Evolutionary conservation across 1,140 invertebrate species (phyloP).

Genomic region (Plectrocnemia conspersa): DNA sequence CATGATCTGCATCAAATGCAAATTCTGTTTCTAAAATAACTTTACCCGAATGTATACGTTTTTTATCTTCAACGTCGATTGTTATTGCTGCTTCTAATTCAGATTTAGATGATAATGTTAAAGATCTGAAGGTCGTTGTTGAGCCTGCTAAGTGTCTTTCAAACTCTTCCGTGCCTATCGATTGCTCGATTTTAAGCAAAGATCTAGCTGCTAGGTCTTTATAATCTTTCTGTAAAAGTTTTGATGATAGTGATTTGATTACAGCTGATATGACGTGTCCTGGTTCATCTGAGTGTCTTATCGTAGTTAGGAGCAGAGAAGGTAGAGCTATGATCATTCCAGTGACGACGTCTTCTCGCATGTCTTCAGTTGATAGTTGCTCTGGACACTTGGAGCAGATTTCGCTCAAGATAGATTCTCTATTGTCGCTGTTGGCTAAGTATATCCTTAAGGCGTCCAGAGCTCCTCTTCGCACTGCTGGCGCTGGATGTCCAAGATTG

Average conservation of each 20-base stretch:
- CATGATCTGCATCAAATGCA: conserved; percentile 68
- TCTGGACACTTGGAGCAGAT: conserved; percentile 63
- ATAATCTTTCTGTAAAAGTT: conserved; percentile 60
- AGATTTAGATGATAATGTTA: conserved; percentile 36
- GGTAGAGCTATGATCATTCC: conserved; percentile 65
- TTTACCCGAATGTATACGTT: conserved; percentile 45
- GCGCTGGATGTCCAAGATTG: conserved; percentile 69
- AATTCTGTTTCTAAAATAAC: conserved; percentile 77
- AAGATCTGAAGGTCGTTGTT: conserved; percentile 57
- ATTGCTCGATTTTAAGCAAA: conserved; percentile 60
- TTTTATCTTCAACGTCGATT: conserved; percentile 27
- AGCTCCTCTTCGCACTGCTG: conserved; percentile 70
- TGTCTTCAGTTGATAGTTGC: conserved; percentile 51
- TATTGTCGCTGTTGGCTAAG: conserved; percentile 56
- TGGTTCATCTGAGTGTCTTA: conserved; percentile 45
- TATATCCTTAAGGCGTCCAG: conserved; percentile 66
- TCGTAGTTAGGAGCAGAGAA: conserved; percentile 53
- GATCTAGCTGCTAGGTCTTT: conserved; percentile 65
- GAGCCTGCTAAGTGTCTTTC: conserved; percentile 48
- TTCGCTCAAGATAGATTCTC: conserved; percentile 55
- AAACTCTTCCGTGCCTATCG: conserved; percentile 61
- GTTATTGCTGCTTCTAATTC: conserved; percentile 23
- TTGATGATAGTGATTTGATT: conserved; percentile 59
- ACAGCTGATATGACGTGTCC: conserved; percentile 45
- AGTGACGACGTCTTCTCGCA: conserved; percentile 58